These are phyloP conservation scores for Sclerodermus sp. DNA, from an alignment of 2,888 invertebrate genomes.

Conservation along the genomic window DNA sequence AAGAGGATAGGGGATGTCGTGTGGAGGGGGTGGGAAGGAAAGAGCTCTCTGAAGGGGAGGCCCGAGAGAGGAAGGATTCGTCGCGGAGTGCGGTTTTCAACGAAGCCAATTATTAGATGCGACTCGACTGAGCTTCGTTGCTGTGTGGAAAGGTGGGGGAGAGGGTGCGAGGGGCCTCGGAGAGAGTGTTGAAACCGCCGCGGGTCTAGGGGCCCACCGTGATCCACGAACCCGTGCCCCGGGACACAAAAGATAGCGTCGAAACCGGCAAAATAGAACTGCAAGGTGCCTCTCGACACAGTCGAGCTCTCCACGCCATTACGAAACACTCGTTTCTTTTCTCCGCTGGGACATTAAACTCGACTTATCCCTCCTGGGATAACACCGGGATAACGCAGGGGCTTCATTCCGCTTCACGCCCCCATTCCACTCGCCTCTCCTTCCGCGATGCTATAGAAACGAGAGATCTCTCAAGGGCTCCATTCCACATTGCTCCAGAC, in stretches of 20 bases:
- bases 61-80: slow-evolving; percentile 42
- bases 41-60: slow-evolving; percentile 15
- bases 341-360: not conserved
- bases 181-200: slow-evolving; percentile 14
- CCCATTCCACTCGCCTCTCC: no score
- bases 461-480: no score
- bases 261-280: slow-evolving; percentile 23
- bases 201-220: slow-evolving; percentile 16
- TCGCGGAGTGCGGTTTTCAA: slow-evolving; percentile 58
- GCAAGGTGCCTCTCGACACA: slow-evolving; percentile 12
- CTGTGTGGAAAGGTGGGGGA: slow-evolving; percentile 1
- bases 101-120: slow-evolving; percentile 57
- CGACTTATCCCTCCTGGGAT: slow-evolving; percentile 6
- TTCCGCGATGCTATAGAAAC: no score
- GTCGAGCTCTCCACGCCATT: slow-evolving; percentile 7
- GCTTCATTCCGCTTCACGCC: no score
- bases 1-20: slow-evolving; percentile 13
- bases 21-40: slow-evolving; percentile 17
- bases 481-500: no score
- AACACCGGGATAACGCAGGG: slow-evolving; percentile 7
- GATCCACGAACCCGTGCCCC: slow-evolving; percentile 8
- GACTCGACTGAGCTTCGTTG: slow-evolving; percentile 30
- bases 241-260: slow-evolving; percentile 25
- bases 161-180: slow-evolving; percentile 12
- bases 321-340: not conserved